Percentiles rank a stretch among this genome's conserved stretches.
Evolutionary conservation across 2,888 invertebrate species (phyloP).

Genomic region (Chesias legatella): DNA sequence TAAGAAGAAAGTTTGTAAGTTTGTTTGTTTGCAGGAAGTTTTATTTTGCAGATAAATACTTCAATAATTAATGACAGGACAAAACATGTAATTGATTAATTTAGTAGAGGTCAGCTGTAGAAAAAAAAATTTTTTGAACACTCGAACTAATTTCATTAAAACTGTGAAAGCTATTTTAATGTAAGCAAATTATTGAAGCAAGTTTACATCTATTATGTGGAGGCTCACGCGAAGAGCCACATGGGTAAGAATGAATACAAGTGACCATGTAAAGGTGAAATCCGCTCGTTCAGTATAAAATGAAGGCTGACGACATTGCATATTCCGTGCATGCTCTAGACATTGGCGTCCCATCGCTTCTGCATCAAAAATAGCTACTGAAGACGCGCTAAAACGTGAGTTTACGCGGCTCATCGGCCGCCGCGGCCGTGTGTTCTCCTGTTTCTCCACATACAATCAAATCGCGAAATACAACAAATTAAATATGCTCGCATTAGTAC

Average conservation of each 20-base stretch:
- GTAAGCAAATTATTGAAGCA: no score
- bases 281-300: constrained; percentile 45
- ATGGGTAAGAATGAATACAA: constrained; percentile 24
- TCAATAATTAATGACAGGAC: no score
- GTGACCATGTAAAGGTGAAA: constrained; percentile 32
- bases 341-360: constrained; percentile 77
- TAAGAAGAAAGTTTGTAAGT: no score
- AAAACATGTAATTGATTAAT: no score
- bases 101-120: no score
- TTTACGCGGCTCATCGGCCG: constrained; percentile 66
- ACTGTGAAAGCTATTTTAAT: no score
- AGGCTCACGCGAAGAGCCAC: no score
- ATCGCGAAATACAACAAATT: constrained; percentile 20
- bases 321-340: constrained; percentile 80
- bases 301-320: constrained; percentile 76
- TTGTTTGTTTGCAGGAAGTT: no score
- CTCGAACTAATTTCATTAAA: no score
- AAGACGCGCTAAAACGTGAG: constrained; percentile 72
- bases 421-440: constrained; percentile 59
- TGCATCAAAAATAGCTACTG: constrained; percentile 79
- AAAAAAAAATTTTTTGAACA: no score
- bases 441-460: constrained; percentile 25
- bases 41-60: no score
- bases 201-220: no score
- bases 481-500: constrained; percentile 22